Percentiles rank a stretch among this genome's conserved stretches.
These are phyloP conservation scores for Euplexia lucipara DNA, from an alignment of 2,888 invertebrate genomes.

Conservation along the genomic window DNA sequence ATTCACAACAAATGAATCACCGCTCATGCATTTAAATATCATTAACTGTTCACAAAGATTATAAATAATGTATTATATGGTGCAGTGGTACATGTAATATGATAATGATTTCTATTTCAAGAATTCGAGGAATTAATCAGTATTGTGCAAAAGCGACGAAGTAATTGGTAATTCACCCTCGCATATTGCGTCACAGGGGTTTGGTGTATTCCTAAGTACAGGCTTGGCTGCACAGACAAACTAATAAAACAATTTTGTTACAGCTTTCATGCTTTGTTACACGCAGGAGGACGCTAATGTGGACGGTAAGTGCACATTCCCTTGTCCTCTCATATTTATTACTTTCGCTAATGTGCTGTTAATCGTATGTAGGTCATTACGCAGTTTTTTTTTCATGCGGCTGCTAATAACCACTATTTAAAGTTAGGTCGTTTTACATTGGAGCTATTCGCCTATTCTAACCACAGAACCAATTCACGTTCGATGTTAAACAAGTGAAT, in stretches of 20 bases:
- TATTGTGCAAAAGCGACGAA: constrained; percentile 35
- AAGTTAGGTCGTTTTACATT: constrained; percentile 77
- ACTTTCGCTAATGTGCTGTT: constrained; percentile 83
- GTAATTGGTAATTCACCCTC: constrained; percentile 42
- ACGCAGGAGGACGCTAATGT: constrained; percentile 97
- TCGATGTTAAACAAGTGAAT: constrained; percentile 65
- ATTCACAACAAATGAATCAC: constrained; percentile 54
- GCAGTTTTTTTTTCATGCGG: constrained; percentile 83
- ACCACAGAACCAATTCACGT: constrained; percentile 72
- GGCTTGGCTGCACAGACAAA: constrained; percentile 65
- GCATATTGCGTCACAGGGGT: constrained; percentile 50
- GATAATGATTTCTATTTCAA: constrained; percentile 52
- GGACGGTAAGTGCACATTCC: constrained; percentile 94
- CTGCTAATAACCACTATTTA: constrained; percentile 84
- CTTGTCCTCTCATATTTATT: constrained; percentile 63
- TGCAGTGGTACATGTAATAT: constrained; percentile 61
- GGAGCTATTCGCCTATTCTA: constrained; percentile 85
- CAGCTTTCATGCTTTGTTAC: constrained; percentile 98
- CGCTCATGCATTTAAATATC: constrained; percentile 53
- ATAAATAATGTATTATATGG: constrained; percentile 68
- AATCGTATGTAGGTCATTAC: constrained; percentile 83
- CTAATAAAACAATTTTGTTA: constrained; percentile 90
- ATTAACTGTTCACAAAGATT: constrained; percentile 60
- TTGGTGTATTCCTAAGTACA: constrained; percentile 53
- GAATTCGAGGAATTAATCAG: constrained; percentile 40